Base-by-base conservation (phyloP, 2,888 invertebrate species). In the Epiblema foenella region DNA sequence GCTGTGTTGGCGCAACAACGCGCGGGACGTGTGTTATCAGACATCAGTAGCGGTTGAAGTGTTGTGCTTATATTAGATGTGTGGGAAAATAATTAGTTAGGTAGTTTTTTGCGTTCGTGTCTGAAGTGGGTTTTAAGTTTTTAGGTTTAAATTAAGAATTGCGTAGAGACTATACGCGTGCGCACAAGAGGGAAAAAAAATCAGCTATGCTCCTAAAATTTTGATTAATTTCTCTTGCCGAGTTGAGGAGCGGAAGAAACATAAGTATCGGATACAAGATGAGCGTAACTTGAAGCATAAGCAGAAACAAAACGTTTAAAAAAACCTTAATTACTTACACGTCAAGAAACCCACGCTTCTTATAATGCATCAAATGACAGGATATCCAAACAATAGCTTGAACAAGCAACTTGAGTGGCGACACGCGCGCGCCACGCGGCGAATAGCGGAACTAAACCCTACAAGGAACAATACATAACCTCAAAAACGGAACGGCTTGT, bases 351-450 rank as follows among this genome's bases (percentile, higher is more conserved):
- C 42, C 52, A 54, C 52, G 68, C 49, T 51, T 63, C 65, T 65
- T 46, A 15, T 10, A 52, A 65, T 60, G 15, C 56, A 18, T 12
- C 49, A 69, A 64, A 24, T 15, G 54, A 60, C 71, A 69, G 63
- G 52, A 70, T 39, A 63, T 73, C 64, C 73, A 68, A 56, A 71
- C 66, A 71, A 71, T 57, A 56, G 59, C 18, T 75, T 75, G 74
- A 59, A 76, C 71, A 39, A 54, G 81, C 76, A 79, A 77, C 76
- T 73, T 76, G 82, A 83, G 84, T 75, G 74, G 79, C 78, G 85
- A 83, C 88, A 87, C 88, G 88, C 87, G 88, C 84, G 84, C 81
- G 87, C 83, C 87, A 86, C 87, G 87, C 83, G 87, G 81, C 87
- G 64, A 75, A 72, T 80, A 79, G 83, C 86, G 87, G 87, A 86